Conservation (phyloP, 2,797 vertebrate species). For the Gallirallus australis region DNA sequence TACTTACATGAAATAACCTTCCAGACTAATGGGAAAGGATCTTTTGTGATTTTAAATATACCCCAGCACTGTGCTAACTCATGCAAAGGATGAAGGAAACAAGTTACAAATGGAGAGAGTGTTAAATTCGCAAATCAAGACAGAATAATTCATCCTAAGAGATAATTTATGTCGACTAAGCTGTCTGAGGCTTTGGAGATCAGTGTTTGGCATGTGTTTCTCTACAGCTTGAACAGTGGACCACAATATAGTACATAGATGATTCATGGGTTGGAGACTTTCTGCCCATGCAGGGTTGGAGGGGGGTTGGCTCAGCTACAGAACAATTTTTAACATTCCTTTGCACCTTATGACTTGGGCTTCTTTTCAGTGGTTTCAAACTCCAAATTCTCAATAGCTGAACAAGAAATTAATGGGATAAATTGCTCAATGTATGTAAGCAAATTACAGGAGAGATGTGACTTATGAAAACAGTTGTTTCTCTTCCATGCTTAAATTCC, state of each 20-base stretch:
- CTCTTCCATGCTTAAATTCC: not conserved
- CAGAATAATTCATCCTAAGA: constrained; percentile 55
- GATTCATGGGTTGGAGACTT: constrained; percentile 51
- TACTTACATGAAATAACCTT: not conserved
- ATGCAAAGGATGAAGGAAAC: constrained; percentile 33
- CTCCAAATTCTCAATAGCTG: not conserved
- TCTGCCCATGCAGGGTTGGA: not conserved
- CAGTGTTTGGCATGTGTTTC: constrained; percentile 15
- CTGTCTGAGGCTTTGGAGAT: constrained; percentile 50
- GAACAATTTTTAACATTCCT: constrained; percentile 34
- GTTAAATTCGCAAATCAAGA: constrained; percentile 28
- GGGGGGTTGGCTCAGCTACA: not conserved
- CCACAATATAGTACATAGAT: not conserved
- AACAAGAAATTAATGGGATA: constrained; percentile 26
- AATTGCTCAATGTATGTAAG: not conserved
- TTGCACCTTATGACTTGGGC: not conserved
- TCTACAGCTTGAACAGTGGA: not conserved
- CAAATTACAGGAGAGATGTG: constrained; percentile 2
- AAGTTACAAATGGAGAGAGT: constrained; percentile 17
- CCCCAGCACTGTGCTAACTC: not conserved
- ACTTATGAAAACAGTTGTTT: not conserved
- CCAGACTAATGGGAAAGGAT: constrained; percentile 5
- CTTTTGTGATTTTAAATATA: constrained; percentile 43
- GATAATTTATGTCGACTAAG: constrained; percentile 49
- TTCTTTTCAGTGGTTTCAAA: constrained; percentile 27